A percentile compares a stretch with the other conserved stretches of the same genome.
Conservation (phyloP, 2,797 vertebrate species). For the Cyclura pinguis region DNA sequence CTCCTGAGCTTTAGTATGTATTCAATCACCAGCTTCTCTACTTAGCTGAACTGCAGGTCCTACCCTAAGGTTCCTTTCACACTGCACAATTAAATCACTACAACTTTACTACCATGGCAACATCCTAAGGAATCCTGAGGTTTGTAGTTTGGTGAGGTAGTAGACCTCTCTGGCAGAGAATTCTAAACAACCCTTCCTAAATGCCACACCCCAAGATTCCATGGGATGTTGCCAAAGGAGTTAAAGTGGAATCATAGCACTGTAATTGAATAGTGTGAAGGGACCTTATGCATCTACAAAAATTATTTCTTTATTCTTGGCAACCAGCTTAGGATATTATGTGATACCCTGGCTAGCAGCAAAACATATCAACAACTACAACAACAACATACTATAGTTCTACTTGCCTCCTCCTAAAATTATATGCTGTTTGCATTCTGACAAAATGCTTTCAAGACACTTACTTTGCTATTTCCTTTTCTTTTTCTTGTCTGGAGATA, state of each 20-base stretch:
- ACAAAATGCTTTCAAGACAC: constrained; percentile 13
- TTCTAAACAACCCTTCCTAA: too few relatives aligned
- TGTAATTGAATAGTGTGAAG: too few relatives aligned
- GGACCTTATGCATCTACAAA: neutral
- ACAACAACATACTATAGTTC: neutral
- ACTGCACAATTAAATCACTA: too few relatives aligned
- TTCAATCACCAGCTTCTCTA: neutral
- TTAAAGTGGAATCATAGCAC: too few relatives aligned
- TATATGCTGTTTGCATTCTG: accelerated
- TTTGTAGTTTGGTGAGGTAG: too few relatives aligned
- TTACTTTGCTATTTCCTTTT: neutral
- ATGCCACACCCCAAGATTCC: too few relatives aligned
- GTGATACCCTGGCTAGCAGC: accelerated
- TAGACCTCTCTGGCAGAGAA: too few relatives aligned
- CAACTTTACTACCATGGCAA: too few relatives aligned
- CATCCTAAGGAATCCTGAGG: too few relatives aligned
- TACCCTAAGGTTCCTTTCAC: too few relatives aligned
- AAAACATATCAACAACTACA: neutral
- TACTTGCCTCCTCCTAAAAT: constrained; percentile 5
- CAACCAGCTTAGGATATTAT: neutral
- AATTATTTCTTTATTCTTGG: neutral
- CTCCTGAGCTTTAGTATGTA: neutral
- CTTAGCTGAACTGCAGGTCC: neutral
- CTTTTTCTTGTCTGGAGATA: constrained; percentile 35
- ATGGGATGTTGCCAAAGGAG: too few relatives aligned